Percentiles rank a stretch among this genome's conserved stretches.
Conservation (phyloP, 2,797 vertebrate genomes). For the Pipistrellus kuhlii region DNA sequence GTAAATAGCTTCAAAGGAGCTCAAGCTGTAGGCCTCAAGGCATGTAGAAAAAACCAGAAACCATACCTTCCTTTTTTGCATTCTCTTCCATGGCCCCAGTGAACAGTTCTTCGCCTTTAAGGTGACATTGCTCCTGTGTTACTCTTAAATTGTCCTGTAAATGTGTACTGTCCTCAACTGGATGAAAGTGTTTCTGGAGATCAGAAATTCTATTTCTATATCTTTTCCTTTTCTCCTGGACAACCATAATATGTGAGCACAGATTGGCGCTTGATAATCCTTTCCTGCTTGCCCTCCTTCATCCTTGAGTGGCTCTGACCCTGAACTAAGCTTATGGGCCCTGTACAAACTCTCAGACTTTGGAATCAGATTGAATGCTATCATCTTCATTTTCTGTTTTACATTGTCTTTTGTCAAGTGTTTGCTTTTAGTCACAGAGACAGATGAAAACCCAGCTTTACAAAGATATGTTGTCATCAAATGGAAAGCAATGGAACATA, state of each 20-base stretch:
- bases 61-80: background rate
- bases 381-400: constrained; percentile 25
- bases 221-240: background rate
- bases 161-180: background rate
- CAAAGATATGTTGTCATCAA: background rate
- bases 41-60: constrained; percentile 2
- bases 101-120: constrained; percentile 33
- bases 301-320: background rate
- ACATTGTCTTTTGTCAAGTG: background rate
- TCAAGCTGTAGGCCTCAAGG: background rate
- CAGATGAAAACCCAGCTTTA: constrained; percentile 20
- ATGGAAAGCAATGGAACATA: background rate
- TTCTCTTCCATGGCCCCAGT: background rate
- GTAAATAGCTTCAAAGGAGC: constrained; percentile 33
- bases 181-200: background rate
- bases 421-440: constrained; percentile 9
- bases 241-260: background rate
- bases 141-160: background rate
- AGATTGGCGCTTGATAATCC: background rate
- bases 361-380: background rate
- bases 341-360: background rate
- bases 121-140: background rate
- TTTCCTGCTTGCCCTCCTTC: background rate
- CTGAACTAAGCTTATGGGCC: background rate
- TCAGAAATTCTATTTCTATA: background rate